phyloP scores from a whole-genome alignment of 2,888 invertebrate genomes.

The Limnephilus rhombicus region DNA sequence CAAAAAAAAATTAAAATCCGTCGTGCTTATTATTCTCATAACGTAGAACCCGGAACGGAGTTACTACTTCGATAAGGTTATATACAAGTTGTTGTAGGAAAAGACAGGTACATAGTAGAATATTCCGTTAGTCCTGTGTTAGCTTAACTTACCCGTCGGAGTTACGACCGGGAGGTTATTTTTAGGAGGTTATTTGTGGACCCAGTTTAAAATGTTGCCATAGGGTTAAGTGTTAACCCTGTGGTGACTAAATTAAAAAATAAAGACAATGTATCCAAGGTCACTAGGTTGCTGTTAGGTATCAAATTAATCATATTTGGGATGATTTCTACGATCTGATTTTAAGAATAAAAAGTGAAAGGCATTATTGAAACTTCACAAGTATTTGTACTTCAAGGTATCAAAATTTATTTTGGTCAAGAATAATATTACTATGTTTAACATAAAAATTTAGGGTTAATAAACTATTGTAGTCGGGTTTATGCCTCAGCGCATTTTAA shows the following conservation, averaged over 20 bases:
- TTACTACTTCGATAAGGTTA: not conserved
- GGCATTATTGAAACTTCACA: no score
- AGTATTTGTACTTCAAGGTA: not conserved
- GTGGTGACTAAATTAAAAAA: not conserved
- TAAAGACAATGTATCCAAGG: not conserved
- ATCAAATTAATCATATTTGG: not conserved
- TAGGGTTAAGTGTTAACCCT: not conserved
- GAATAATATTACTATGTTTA: no score
- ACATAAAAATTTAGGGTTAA: no score
- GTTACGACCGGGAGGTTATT: not conserved
- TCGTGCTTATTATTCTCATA: no score
- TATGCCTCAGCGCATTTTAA: no score
- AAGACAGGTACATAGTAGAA: not conserved
- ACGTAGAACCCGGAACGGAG: not conserved
- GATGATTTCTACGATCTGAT: not conserved
- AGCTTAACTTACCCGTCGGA: slow-evolving; percentile 4
- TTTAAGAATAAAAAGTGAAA: not conserved
- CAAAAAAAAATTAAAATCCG: not conserved
- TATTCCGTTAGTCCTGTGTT: slow-evolving; percentile 20
- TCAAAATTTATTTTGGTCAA: no score
- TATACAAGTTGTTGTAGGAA: not conserved
- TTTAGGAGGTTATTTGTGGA: not conserved
- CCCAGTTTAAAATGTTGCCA: slow-evolving; percentile 3
- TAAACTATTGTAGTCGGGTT: no score
- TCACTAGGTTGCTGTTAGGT: not conserved